These are phyloP conservation scores for Diaperis boleti DNA, from an alignment of 2,888 invertebrate species.

Conservation along the genomic window DNA sequence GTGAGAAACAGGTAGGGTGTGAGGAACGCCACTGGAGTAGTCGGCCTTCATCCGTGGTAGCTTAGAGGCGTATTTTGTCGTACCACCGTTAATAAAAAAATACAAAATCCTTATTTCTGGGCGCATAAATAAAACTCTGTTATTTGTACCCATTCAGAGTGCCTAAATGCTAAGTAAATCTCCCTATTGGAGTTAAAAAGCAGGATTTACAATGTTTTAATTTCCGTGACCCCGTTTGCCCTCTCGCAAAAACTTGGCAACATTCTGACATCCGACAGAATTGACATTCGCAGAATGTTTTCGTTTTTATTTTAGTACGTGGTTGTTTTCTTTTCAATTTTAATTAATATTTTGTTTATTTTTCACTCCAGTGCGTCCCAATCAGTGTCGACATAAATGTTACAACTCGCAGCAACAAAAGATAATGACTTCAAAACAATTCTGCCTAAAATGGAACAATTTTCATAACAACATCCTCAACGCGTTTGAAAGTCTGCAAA, in stretches of 20 bases:
- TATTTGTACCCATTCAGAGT: no score
- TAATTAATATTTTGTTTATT: conserved; percentile 34
- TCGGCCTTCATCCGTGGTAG: no score
- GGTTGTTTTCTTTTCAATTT: conserved; percentile 46
- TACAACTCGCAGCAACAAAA: background rate
- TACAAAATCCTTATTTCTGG: no score
- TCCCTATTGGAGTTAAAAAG: no score
- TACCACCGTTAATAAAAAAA: no score
- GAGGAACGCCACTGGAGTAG: no score
- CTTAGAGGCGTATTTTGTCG: no score
- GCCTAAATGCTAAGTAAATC: no score
- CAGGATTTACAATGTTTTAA: background rate
- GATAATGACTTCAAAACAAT: conserved; percentile 70
- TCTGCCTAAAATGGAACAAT: conserved; percentile 82
- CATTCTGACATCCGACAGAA: conserved; percentile 16
- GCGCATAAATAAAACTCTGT: no score
- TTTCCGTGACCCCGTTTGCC: background rate
- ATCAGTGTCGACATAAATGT: conserved; percentile 45
- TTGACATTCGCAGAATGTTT: conserved; percentile 45
- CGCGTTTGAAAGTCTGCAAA: conserved; percentile 77
- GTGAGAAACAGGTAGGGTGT: no score
- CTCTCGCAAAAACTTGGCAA: background rate
- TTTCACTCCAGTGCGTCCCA: conserved; percentile 33
- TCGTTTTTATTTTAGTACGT: conserved; percentile 53
- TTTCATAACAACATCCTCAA: conserved; percentile 78